Evolutionary conservation across 1,140 invertebrate genomes (phyloP).

Genomic region (Sesamia nonagrioides): DNA sequence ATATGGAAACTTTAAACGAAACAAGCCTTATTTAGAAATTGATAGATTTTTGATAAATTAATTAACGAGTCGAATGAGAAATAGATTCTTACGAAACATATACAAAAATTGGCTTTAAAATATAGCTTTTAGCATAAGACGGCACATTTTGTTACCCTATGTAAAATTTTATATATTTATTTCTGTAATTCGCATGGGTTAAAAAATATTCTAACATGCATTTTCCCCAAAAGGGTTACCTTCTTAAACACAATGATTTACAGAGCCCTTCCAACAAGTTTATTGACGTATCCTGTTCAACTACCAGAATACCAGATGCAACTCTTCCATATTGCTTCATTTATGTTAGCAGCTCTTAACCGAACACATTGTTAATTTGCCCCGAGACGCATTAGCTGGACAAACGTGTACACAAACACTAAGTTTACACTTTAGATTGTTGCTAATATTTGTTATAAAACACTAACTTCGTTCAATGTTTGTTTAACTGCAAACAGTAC

Average conservation of each 20-base stretch:
- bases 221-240: background rate
- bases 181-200: too few relatives aligned
- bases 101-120: too few relatives aligned
- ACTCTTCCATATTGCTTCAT: slow-evolving; percentile 16
- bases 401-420: slow-evolving; percentile 38
- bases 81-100: too few relatives aligned
- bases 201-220: too few relatives aligned
- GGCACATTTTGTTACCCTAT: too few relatives aligned
- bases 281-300: background rate
- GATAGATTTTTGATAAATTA: too few relatives aligned
- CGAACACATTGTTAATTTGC: slow-evolving; percentile 28
- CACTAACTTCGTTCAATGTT: slow-evolving; percentile 5
- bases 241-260: slow-evolving; percentile 15
- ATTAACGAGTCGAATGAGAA: too few relatives aligned
- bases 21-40: too few relatives aligned
- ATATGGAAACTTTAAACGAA: too few relatives aligned
- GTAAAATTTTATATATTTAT: too few relatives aligned
- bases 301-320: slow-evolving; percentile 23
- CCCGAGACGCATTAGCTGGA: slow-evolving; percentile 31
- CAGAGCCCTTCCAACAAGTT: background rate
- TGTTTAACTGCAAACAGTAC: background rate
- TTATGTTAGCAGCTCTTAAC: slow-evolving; percentile 24
- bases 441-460: slow-evolving; percentile 35
- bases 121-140: too few relatives aligned
- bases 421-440: slow-evolving; percentile 42